Evolutionary conservation across 2,888 invertebrate species (phyloP).

Genomic region (Microdon myrmicae): DNA sequence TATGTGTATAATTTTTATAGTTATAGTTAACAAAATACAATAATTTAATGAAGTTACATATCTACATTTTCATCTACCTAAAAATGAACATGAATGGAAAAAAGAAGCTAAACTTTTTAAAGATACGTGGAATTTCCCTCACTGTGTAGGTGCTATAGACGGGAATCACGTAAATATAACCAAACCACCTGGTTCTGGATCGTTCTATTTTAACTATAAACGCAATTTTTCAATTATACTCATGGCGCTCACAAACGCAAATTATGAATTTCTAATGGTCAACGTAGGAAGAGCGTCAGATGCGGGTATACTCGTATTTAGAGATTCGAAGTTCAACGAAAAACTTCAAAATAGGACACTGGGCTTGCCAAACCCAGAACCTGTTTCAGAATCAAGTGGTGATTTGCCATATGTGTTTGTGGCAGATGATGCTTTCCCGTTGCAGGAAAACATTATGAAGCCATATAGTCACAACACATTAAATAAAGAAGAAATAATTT

Average conservation of each 20-base stretch:
- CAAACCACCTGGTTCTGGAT: not conserved
- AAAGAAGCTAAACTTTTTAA: not conserved
- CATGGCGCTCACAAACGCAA: not conserved
- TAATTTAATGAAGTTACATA: not conserved
- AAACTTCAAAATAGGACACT: no score
- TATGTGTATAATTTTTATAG: no score
- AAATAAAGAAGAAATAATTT: constrained; percentile 15
- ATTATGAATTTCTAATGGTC: constrained; percentile 1
- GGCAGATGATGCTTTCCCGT: constrained; percentile 22
- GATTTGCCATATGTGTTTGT: constrained; percentile 18
- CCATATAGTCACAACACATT: constrained; percentile 9
- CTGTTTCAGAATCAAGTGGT: no score
- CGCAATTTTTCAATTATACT: not conserved
- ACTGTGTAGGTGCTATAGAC: not conserved
- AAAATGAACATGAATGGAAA: not conserved
- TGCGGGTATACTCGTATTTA: no score
- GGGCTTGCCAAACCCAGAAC: no score
- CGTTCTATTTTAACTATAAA: not conserved
- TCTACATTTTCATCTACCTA: not conserved
- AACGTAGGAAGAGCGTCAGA: not conserved
- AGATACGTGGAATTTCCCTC: not conserved
- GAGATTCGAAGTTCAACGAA: no score
- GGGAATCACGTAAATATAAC: not conserved
- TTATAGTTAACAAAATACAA: no score
- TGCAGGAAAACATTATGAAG: constrained; percentile 14